Base-by-base conservation (phyloP, 2,888 invertebrate species). In the Autographa gamma region DNA sequence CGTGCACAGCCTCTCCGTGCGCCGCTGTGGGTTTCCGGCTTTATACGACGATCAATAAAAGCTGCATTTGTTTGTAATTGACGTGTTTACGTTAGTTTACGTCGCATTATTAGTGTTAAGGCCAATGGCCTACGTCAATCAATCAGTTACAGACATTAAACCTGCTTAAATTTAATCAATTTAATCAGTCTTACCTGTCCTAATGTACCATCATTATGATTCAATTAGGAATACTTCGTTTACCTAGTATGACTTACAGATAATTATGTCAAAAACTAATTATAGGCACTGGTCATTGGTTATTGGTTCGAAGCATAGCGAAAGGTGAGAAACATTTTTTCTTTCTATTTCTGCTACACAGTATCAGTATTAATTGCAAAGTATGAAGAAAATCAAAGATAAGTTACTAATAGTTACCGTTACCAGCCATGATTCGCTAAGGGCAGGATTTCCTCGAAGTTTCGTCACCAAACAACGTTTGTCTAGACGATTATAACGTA, bases 401-500 rank as follows among this genome's bases (percentile, higher is more conserved):
- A 25, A 25, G 25, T 25, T 25, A 25, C 25, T 25, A 25, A 25
- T 25, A 25, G 11, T 34, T 16, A 56, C 25, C 19, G 25, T 25
- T 19, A 56, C 54, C 13, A 18, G 7, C 31, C 1, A 54, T 16
- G 13, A 13, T 43, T 59, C 4, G 18, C 8, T 56, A 67, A 60
- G 68, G 65, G 65, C 60, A 56, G 63, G 63, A 63, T 63, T 68
- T 66, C 66, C 60, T 38, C 9, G 16, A 63, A 56, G 65, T 58
- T 61, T 73, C 71, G 78, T 77, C 73, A 70, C 68, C 25, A 34
- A 62, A 63, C 48, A n/a, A 48, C 52, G 65, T 31, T 54, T 32
- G 75, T 82, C 78, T 82, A 80, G 80, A 81, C 78, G 52, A 65
- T 65, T 66, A 74, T 72, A 60, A 31, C 64, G 34, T 48, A 63